Conservation (phyloP, 1,140 invertebrate genomes). For the Bursaphelenchus mucronatus region DNA sequence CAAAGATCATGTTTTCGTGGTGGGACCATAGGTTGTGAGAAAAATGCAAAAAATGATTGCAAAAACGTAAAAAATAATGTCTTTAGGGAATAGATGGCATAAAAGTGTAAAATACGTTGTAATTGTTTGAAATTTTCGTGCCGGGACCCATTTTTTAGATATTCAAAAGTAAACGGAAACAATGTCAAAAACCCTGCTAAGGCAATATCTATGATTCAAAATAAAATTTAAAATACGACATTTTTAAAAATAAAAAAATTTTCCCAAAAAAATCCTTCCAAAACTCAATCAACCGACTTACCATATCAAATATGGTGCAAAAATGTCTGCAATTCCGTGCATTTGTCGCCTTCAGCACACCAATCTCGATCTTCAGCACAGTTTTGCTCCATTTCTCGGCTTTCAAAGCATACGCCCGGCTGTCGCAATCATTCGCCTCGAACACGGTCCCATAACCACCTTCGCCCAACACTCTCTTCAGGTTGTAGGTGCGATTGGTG, state of each 20-base stretch:
- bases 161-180: too few species aligned
- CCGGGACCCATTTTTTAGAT: too few species aligned
- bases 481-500: conserved; percentile 8
- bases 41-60: too few species aligned
- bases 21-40: too few species aligned
- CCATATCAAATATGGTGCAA: conserved; percentile 14
- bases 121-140: too few species aligned
- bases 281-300: conserved; percentile 9
- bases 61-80: too few species aligned
- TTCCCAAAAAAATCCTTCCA: too few species aligned
- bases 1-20: too few species aligned
- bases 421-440: conserved; percentile 19
- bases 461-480: conserved; percentile 16
- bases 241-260: neutral
- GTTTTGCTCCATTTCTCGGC: conserved; percentile 48
- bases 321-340: conserved; percentile 20
- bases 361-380: conserved; percentile 44
- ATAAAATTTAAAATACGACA: neutral
- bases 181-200: too few species aligned
- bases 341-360: conserved; percentile 27
- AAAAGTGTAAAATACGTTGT: too few species aligned
- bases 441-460: conserved; percentile 28
- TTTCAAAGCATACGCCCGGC: conserved; percentile 26
- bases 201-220: too few species aligned
- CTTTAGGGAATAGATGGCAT: too few species aligned